These are phyloP conservation scores for Lineus longissimus DNA, from an alignment of 1,140 invertebrate species.

Conservation along the genomic window DNA sequence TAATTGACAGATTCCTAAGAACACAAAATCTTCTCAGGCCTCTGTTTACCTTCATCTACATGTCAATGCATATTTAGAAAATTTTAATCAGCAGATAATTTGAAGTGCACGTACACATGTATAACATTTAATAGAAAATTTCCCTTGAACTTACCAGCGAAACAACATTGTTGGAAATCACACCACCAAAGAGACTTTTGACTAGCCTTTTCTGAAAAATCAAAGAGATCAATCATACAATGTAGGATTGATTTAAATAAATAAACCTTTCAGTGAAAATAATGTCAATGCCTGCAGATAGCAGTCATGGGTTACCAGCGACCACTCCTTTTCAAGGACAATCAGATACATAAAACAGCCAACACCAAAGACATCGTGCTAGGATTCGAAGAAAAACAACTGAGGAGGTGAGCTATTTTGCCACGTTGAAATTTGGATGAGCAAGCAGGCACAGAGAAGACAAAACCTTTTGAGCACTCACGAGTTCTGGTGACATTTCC, in stretches of 20 bases:
- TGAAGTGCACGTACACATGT: not conserved
- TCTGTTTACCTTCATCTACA: not conserved
- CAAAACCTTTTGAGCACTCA: slow-evolving; percentile 25
- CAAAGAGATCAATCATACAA: not conserved
- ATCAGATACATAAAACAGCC: too few relatives aligned
- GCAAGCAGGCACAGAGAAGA: not conserved
- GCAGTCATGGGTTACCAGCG: too few relatives aligned
- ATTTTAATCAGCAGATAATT: not conserved
- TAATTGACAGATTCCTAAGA: not conserved
- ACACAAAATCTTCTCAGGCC: slow-evolving; percentile 7
- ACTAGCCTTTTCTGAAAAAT: slow-evolving; percentile 71
- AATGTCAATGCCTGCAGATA: too few relatives aligned
- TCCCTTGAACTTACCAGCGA: slow-evolving; percentile 57
- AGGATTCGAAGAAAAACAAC: too few relatives aligned
- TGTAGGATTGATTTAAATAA: too few relatives aligned
- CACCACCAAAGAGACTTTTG: slow-evolving; percentile 87
- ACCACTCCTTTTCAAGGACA: too few relatives aligned
- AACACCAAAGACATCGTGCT: too few relatives aligned
- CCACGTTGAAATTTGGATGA: too few relatives aligned
- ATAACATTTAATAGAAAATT: too few relatives aligned
- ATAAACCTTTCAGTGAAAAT: too few relatives aligned
- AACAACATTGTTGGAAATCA: slow-evolving; percentile 90
- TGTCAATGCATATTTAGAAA: not conserved
- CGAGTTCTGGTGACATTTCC: slow-evolving; percentile 86
- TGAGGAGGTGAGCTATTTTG: too few relatives aligned